A percentile compares a stretch with the other conserved stretches of the same genome.
These are phyloP conservation scores for Romanogobio albipinnatus DNA, from an alignment of 2,113 vertebrate species.

Conservation along the genomic window DNA sequence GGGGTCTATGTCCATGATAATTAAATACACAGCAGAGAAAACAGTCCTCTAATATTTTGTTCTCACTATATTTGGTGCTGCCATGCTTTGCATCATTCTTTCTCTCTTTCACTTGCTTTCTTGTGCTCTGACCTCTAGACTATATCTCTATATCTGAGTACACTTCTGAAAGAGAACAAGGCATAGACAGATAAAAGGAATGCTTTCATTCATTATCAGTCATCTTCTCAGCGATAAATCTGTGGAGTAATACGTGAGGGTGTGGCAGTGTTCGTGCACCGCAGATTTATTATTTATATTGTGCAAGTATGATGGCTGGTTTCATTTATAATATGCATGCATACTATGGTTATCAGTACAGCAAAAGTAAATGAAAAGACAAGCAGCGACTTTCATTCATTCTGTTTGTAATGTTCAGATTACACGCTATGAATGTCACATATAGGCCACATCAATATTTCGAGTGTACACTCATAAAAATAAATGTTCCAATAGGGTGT, in stretches of 20 bases:
- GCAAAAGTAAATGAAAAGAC: not conserved
- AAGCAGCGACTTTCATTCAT: not conserved
- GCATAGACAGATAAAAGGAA: conserved; percentile 12
- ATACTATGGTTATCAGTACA: not conserved
- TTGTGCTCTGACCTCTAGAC: conserved; percentile 19
- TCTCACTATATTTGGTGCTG: not conserved
- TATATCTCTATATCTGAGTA: conserved; percentile 25
- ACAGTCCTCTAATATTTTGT: not conserved
- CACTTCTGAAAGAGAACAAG: conserved; percentile 5
- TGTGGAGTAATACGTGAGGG: not conserved
- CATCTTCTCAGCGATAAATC: not conserved
- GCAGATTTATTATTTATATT: conserved; percentile 5
- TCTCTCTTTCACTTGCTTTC: conserved; percentile 7
- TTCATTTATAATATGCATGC: not conserved
- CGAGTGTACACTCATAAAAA: no score
- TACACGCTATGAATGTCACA: not conserved
- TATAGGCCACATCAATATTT: not conserved
- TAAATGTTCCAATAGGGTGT: no score
- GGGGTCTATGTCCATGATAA: not conserved
- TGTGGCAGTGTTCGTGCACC: not conserved
- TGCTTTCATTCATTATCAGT: conserved; percentile 10
- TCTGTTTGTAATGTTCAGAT: not conserved
- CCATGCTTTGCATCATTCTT: not conserved
- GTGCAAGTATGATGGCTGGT: not conserved
- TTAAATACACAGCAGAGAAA: conserved; percentile 10